phyloP scores from a whole-genome alignment of 2,113 vertebrate species.

The Thermophis baileyi region DNA sequence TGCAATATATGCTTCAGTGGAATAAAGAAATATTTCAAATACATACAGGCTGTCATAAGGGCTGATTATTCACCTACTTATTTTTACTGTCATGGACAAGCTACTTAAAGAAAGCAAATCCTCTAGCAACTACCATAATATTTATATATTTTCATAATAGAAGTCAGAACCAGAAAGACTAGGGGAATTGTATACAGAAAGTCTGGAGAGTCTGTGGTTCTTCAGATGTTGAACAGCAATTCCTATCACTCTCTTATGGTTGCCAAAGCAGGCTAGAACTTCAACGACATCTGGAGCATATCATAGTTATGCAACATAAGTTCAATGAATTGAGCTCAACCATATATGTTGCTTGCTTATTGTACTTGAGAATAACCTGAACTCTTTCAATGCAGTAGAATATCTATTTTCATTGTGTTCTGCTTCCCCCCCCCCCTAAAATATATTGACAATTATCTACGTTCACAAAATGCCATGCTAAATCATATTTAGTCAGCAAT shows the following conservation, averaged over 20 bases:
- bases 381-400: background rate
- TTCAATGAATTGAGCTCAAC: background rate
- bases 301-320: background rate
- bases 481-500: background rate
- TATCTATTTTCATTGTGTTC: background rate
- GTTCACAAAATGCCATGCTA: background rate
- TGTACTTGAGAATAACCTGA: background rate
- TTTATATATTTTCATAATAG: background rate
- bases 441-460: background rate
- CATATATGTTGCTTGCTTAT: background rate
- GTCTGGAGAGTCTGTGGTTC: background rate
- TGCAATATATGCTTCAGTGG: constrained; percentile 7
- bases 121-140: background rate
- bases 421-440: background rate
- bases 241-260: background rate
- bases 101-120: background rate
- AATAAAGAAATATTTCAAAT: background rate
- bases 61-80: background rate
- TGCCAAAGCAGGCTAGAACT: background rate
- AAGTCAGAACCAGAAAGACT: background rate
- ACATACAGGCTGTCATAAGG: background rate
- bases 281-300: background rate
- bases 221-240: background rate
- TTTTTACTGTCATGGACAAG: background rate
- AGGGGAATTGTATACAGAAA: background rate